These are phyloP conservation scores for Nemurella pictetii DNA, from an alignment of 2,888 invertebrate genomes.

Conservation along the genomic window DNA sequence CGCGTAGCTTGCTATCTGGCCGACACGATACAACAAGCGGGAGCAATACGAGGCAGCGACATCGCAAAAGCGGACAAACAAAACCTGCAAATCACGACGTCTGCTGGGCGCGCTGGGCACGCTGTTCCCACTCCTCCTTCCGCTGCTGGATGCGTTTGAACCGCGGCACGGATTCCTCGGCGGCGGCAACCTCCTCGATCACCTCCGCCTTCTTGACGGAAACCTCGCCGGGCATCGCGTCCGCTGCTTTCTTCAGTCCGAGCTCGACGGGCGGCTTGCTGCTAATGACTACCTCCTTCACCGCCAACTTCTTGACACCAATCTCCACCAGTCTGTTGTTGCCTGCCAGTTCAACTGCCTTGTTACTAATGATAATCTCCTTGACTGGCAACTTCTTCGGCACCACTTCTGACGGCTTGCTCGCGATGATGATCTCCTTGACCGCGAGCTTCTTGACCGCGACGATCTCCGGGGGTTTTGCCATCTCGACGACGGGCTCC, in stretches of 20 bases:
- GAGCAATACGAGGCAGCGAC: background rate
- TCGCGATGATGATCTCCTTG: background rate
- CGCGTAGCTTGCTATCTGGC: no score
- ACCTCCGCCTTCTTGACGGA: conserved; percentile 1
- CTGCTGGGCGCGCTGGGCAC: conserved; percentile 64
- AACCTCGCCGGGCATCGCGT: conserved; percentile 11
- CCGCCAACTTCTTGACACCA: no score
- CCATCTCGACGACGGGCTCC: conserved; percentile 25
- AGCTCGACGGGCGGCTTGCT: background rate
- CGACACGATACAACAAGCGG: background rate
- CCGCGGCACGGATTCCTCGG: conserved; percentile 52
- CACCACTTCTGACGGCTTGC: background rate
- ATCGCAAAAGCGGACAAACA: background rate
- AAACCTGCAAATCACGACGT: conserved; percentile 9
- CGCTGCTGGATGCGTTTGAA: conserved; percentile 75
- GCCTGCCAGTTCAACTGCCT: background rate
- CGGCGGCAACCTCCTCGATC: conserved; percentile 2
- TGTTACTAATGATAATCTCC: background rate
- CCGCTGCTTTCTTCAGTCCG: conserved; percentile 12
- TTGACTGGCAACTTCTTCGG: background rate
- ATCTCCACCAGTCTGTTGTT: background rate
- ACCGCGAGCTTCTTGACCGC: no score
- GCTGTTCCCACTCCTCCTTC: conserved; percentile 76
- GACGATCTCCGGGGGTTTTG: conserved; percentile 13
- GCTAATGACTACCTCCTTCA: no score